Conservation (phyloP, 2,888 invertebrate genomes). For the Himalopsyche japonica region DNA sequence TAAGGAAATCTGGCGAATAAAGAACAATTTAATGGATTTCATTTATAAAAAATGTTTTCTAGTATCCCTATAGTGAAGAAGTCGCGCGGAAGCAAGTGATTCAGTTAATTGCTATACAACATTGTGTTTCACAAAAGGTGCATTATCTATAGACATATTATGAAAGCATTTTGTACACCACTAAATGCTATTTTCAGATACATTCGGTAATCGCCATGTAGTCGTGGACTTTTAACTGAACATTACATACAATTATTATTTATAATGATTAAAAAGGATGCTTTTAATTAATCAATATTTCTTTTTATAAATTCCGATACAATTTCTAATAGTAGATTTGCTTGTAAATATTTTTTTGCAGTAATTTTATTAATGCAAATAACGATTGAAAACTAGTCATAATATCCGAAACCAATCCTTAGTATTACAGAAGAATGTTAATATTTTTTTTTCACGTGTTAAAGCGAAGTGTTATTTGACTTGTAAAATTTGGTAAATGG, state of each 20-base stretch:
- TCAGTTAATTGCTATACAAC: constrained; percentile 4
- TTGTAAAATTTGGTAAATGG: too few species aligned
- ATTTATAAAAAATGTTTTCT: neutral
- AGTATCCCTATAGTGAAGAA: neutral
- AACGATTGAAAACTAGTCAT: too few species aligned
- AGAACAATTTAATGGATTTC: too few species aligned
- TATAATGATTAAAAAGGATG: neutral
- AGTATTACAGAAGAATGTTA: too few species aligned
- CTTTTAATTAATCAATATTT: neutral
- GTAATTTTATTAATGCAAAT: too few species aligned
- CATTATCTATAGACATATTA: neutral
- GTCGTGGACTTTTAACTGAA: neutral
- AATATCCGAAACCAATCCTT: too few species aligned
- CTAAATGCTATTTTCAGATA: neutral
- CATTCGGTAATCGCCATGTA: neutral
- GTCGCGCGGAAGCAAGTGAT: constrained; percentile 3
- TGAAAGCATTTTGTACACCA: neutral
- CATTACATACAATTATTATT: neutral
- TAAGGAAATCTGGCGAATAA: too few species aligned
- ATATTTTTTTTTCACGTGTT: too few species aligned
- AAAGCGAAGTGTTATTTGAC: too few species aligned
- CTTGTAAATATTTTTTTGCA: too few species aligned
- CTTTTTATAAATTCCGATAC: too few species aligned
- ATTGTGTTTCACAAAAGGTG: neutral
- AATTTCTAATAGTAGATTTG: too few species aligned